Evolutionary conservation across 2,888 invertebrate species (phyloP).

Genomic region (Erebia epiphron): DNA sequence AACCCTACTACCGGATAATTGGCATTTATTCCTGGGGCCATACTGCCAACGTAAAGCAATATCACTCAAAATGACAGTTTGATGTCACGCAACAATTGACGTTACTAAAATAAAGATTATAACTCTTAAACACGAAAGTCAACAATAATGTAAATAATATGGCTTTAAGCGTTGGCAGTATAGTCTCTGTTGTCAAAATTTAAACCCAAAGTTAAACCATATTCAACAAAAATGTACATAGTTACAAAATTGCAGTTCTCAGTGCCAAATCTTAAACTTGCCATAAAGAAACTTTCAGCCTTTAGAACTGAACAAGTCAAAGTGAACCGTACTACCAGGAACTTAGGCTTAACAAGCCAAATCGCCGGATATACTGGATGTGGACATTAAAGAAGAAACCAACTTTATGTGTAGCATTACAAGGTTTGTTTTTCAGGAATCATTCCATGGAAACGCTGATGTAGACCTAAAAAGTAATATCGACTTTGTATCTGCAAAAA

Average conservation of each 20-base stretch:
- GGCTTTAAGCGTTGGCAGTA: too few species aligned
- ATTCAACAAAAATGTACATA: neutral
- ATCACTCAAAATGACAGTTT: too few species aligned
- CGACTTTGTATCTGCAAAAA: neutral
- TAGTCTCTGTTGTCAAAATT: too few species aligned
- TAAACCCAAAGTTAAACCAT: neutral
- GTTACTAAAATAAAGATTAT: too few species aligned
- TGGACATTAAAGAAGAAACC: neutral
- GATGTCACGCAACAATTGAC: too few species aligned
- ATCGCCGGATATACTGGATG: neutral
- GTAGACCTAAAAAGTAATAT: neutral
- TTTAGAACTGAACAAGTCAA: slow-evolving; percentile 24
- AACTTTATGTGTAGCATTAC: neutral
- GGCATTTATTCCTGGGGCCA: too few species aligned
- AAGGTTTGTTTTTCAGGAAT: neutral
- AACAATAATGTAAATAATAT: too few species aligned
- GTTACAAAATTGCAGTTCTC: slow-evolving; percentile 6
- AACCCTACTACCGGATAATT: too few species aligned
- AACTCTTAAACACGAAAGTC: too few species aligned
- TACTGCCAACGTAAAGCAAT: too few species aligned
- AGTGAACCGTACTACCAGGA: slow-evolving; percentile 24
- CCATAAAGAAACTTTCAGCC: slow-evolving; percentile 11
- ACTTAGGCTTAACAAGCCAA: slow-evolving; percentile 15
- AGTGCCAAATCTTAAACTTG: slow-evolving; percentile 30
- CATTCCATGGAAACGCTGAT: neutral